Base-by-base conservation (phyloP, 2,888 invertebrate species). In the Amiota communis region DNA sequence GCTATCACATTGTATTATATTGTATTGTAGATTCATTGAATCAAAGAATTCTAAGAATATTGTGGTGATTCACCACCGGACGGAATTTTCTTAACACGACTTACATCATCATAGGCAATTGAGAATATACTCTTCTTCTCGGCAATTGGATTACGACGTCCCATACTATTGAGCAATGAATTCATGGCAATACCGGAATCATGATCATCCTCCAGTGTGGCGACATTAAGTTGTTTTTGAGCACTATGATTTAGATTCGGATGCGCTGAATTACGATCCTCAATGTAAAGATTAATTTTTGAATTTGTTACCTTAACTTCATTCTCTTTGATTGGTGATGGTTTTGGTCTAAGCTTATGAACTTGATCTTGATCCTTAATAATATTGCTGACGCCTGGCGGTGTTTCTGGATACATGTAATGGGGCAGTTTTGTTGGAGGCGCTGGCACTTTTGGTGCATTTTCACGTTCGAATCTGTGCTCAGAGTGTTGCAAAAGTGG, bases 111-210 rank as follows among this genome's bases (percentile, higher is more conserved):
- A 87, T 97, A 97, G 0, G 97, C 97, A 79, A 97, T 97, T 9
- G 96, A 96, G 86, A 97, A 97, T 47, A 97, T 94, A 87, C 97
- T 97, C 87, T 97, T 97, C 90, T 97, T 97, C 84, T 97, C 96
- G 6, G 94, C 93, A 75, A 94, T 94, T 17, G 93, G 92, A 82
- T 94, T 92, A 76, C 93, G 91, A 76, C 92, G 92, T 10, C 92
- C 91, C 83, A 92, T 92, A 75, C 91, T 92, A 65, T 91, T 90
- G 74, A 92, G 91, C 17, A 91, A 74, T 0, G 92, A 92, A 70
- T 94, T 93, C 91, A 95, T 93, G 9, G 94, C 94, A 78, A 95
- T 95, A 0, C 95, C 95, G 1, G 95, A 94, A 87, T 96, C 95
- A 51, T 91, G 91, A 84, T 95, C 94, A 83, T 95, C 94, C 79